Base-by-base conservation (phyloP, 2,113 vertebrate species). In the Propithecus coquereli region DNA sequence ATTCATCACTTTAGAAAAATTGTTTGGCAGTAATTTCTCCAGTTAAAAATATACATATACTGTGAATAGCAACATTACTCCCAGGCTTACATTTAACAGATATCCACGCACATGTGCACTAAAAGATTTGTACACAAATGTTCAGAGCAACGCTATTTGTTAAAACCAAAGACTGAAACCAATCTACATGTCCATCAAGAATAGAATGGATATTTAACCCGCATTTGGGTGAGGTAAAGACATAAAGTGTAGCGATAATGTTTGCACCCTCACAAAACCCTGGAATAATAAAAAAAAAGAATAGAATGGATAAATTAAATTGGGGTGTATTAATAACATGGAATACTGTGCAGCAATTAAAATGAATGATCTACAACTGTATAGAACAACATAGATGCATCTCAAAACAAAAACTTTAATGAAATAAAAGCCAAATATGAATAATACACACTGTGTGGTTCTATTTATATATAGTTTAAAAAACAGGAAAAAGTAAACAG, bases 1-100 rank as follows among this genome's bases (percentile, higher is more conserved):
- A 66, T 82, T 94, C 50, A 90, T 80, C 11, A 86, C 45, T 89
- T 96, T 77, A 76, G 52, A 87, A 63, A 92, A 93, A 65, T 57
- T 47, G 4, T 13, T 86, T 80, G 40, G 18, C 74, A 90, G 22
- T 76, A 94, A 82, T 87, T 93, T 87, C 32, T 81, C 52, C 37
- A 80, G 52, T 85, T 57, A 80, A 88, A 96, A 86, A 95, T 76
- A 86, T 43, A 34, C 45, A 79, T 82, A 87, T 87, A 65, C 43
- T 90, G 47, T 77, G 68, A 92, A 68, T 52, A 50, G 11, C 12
- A 82, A 32, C 0, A 0, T 82, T 37, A 61, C 34, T 77, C 37
- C 3, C 45, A 82, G 59, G 32, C 8, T 54, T 86, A 45, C 37
- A 59, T 66, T 57, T 73, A 92, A 79, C 57, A 96, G 14, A 70